Base-by-base conservation (phyloP, 2,797 vertebrate genomes). In the Anguilla marmorata region DNA sequence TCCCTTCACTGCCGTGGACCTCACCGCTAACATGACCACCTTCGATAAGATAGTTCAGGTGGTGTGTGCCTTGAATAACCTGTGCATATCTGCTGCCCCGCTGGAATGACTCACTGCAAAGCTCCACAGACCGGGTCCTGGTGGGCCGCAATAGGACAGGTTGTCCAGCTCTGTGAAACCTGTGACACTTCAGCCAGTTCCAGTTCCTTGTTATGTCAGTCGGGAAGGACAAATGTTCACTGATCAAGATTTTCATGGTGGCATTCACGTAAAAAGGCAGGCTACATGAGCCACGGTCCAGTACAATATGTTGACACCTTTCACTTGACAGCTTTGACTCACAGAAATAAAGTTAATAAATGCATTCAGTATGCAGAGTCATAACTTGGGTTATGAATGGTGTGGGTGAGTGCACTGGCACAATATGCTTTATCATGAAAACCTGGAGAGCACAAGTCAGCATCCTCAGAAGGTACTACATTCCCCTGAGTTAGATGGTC, bases 41-140 rank as follows among this genome's bases (percentile, higher is more conserved):
- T 96, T 96, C 83, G 96, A 96, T 91, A 96, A 95, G 93, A 96
- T 96, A 60, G 95, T 96, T 58, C 95, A 96, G 92, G 96, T 96
- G 12, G 95, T 95, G 82, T 96, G 96, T 95, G 96, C 96, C 95
- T 95, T 96, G 94, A 96, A 96, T 94, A 96, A 96, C 93, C 93
- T 96, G 92, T 96, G 95, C 90, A 96, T 96, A 92, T 96, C 96
- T 79, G 95, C 96, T 82, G 94, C 94, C 52, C 95, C 95, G 0
- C 93, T 96, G 0, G 95, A 96, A 91, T 96, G 92, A 96, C 1
- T 21, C 0, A 2, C 6, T 50, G 60, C 87, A 80, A 52, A 52
- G 83, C 9, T 84, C 12, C 83, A 16, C 27, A 84, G 4, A 9
- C n/a, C 27, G 27, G 16, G 48, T 27, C 82, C 24, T 30, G 11